Evolutionary conservation across 2,888 invertebrate genomes (phyloP).

Genomic region (Eucera pruinosa): DNA sequence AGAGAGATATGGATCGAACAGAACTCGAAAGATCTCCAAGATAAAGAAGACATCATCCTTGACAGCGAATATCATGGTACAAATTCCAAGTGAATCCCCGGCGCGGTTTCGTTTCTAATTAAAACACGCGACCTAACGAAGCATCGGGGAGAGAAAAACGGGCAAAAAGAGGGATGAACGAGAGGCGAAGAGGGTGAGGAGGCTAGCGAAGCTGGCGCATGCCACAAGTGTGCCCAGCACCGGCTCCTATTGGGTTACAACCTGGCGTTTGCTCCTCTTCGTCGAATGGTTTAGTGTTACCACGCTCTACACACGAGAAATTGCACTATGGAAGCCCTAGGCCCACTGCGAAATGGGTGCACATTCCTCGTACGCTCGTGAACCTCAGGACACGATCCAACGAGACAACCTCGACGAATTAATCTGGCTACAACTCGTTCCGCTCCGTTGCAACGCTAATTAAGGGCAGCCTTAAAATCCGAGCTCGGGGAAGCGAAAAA

Average conservation of each 20-base stretch:
- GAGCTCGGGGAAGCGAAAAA: constrained; percentile 3
- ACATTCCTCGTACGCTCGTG: constrained; percentile 64
- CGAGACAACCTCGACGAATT: constrained; percentile 61
- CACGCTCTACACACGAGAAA: constrained; percentile 66
- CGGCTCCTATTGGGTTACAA: constrained; percentile 80
- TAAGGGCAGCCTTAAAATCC: constrained; percentile 57
- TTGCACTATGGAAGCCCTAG: constrained; percentile 71
- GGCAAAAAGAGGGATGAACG: constrained; percentile 9
- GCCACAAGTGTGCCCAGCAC: constrained; percentile 81
- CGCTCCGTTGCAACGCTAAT: constrained; percentile 63
- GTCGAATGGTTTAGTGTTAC: constrained; percentile 75
- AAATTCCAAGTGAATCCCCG: constrained; percentile 39
- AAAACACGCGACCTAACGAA: constrained; percentile 47
- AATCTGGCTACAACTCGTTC: constrained; percentile 59
- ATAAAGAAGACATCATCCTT: background rate
- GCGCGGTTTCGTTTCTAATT: constrained; percentile 52
- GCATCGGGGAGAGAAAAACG: constrained; percentile 26
- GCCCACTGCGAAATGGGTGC: constrained; percentile 68
- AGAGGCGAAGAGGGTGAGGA: constrained; percentile 43
- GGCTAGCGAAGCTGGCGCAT: constrained; percentile 74
- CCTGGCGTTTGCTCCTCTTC: constrained; percentile 63
- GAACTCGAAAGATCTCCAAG: background rate
- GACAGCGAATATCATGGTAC: constrained; percentile 25
- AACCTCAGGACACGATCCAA: constrained; percentile 66
- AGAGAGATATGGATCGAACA: too few species aligned